Evolutionary conservation across 2,113 vertebrate species (phyloP).

Genomic region (Bos indicus): DNA sequence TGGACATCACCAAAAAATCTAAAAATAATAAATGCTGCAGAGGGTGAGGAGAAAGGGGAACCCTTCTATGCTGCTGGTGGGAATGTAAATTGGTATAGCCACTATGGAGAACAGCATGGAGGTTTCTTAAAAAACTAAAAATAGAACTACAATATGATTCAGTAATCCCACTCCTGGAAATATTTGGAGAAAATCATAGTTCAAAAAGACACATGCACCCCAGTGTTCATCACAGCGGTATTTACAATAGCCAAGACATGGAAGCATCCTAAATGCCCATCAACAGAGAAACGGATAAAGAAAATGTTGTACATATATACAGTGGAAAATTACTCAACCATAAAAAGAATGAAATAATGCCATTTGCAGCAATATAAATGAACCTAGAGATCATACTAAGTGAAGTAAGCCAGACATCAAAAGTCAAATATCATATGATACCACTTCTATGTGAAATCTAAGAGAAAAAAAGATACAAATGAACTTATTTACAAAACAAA

Average conservation of each 20-base stretch:
- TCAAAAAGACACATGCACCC: neutral
- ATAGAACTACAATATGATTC: neutral
- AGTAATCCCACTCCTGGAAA: neutral
- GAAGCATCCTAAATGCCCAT: neutral
- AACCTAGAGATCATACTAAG: neutral
- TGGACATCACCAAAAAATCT: neutral
- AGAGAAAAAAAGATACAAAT: neutral
- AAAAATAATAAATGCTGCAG: neutral
- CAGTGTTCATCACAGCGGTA: neutral
- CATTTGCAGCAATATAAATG: neutral
- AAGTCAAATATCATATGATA: neutral
- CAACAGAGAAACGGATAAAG: neutral
- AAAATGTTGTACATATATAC: neutral
- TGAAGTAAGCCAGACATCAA: neutral
- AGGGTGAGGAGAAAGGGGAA: neutral
- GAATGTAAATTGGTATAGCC: neutral
- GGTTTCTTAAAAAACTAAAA: neutral
- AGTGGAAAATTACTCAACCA: neutral
- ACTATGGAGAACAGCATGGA: neutral
- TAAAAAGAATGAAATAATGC: neutral
- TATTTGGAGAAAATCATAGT: neutral
- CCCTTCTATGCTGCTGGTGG: neutral
- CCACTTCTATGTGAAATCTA: neutral
- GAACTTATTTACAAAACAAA: neutral
- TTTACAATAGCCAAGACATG: neutral